Percentiles rank a stretch among this genome's conserved stretches.
Conservation (phyloP, 2,797 vertebrate genomes). For the Eulemur albifrons region DNA sequence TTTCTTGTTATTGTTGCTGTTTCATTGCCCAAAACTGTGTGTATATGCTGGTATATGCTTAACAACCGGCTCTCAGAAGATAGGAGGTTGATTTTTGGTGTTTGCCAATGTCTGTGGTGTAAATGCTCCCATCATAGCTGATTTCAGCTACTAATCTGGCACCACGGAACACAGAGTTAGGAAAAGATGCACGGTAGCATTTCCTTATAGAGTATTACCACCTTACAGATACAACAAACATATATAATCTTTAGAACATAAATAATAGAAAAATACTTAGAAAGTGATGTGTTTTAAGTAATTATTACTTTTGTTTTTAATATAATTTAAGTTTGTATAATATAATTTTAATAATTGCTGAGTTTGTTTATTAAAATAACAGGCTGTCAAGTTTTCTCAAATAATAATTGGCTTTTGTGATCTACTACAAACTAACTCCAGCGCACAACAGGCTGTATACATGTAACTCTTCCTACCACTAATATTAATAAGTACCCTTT, state of each 20-base stretch:
- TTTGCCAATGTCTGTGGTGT: not conserved
- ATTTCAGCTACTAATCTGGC: not conserved
- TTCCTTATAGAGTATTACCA: not conserved
- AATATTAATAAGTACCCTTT: not conserved
- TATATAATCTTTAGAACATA: not conserved
- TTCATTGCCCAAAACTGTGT: not conserved
- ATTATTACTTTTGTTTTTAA: not conserved
- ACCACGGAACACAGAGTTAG: not conserved
- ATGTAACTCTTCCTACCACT: not conserved
- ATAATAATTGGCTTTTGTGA: not conserved
- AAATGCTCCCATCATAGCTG: not conserved
- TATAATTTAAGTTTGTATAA: not conserved
- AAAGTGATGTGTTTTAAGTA: not conserved
- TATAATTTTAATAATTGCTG: not conserved
- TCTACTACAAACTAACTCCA: not conserved
- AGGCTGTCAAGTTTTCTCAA: not conserved
- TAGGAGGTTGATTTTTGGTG: not conserved
- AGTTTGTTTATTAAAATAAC: not conserved
- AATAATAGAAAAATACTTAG: not conserved
- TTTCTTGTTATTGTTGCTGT: not conserved
- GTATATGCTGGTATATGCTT: not conserved
- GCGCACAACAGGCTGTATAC: not conserved
- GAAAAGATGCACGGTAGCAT: not conserved
- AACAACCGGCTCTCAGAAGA: not conserved
- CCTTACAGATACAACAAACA: not conserved